Evolutionary conservation across 2,113 vertebrate species (phyloP).

Genomic region (Atherinomorus stipes): DNA sequence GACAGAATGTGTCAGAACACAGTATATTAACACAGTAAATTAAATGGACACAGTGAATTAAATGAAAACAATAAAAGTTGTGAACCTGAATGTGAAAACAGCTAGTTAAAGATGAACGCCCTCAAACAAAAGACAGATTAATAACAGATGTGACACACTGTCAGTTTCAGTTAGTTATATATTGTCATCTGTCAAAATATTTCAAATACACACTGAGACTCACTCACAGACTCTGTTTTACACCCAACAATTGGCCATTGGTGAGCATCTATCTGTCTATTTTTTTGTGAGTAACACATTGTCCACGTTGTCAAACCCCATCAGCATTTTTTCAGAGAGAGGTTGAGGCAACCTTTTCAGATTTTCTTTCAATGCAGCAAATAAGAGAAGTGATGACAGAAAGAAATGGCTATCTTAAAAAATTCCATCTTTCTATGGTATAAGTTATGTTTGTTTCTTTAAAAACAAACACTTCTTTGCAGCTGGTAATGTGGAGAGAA

Average conservation of each 20-base stretch:
- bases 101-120: background rate
- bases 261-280: background rate
- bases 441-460: too few species aligned
- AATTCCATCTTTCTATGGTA: too few species aligned
- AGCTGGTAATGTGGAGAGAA: background rate
- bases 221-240: background rate
- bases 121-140: background rate
- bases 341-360: too few species aligned
- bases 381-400: too few species aligned
- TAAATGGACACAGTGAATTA: background rate
- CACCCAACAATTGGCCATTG: background rate
- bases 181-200: background rate
- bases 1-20: fast-evolving
- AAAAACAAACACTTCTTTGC: too few species aligned
- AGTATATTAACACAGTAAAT: too few species aligned
- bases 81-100: background rate
- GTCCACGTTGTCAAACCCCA: too few species aligned
- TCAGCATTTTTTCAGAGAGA: too few species aligned
- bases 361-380: too few species aligned
- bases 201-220: background rate
- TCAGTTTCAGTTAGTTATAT: background rate
- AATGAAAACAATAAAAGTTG: too few species aligned
- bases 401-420: background rate
- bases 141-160: background rate
- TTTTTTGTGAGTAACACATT: background rate